Evolutionary conservation across 2,113 vertebrate species (phyloP), one percentile per base, ranked within the genome.

Genomic region (Lepus timidus): DNA sequence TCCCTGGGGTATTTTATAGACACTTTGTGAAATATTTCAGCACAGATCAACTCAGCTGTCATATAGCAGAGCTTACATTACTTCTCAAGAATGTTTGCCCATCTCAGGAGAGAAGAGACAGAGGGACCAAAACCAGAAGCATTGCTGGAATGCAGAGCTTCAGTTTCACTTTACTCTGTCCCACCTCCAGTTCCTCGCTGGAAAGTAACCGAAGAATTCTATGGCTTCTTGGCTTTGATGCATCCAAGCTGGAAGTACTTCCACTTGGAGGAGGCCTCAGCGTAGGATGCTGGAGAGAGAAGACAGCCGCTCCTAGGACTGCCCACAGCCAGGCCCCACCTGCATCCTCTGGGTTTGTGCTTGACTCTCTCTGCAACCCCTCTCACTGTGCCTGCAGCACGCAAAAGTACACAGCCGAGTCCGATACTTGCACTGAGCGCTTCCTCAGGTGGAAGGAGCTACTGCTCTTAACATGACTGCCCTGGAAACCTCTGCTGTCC

Each of bases 371-470:
- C 31, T 65, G 44, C 9, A 70, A 23, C 17, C 27, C 4, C 17
- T 51, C n/a, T 61, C 95, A 88, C 85, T 90, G 96, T 96, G 94
- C 80, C 64, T 0, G 33, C 93, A 94, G 27, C 27, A 10, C 64
- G 0, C 94, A 96, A 94, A 76, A 94, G 94, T 96, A 95, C 86
- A 92, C 7, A 1, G 93, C 95, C 0, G 86, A 81, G 74, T 96
- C 96, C 9, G 85, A 89, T 20, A 9, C 9, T 11, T 61, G 31
- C 4, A 73, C n/a, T 0, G 39, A 33, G 13, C 4, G 0, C 75
- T 96, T 96, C 78, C 36, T 33, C 74, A 92, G 86, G 36, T 73
- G 93, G 76, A 93, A 94, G 58, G 65, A 92, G 6, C n/a, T 52
- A 1, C 78, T 9, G 3, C 22, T 76, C 44, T 76, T 95, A 2